Evolutionary conservation across 2,113 vertebrate species (phyloP), one percentile per base, ranked within the genome.

Genomic region (Sterrhoptilus dennistouni): DNA sequence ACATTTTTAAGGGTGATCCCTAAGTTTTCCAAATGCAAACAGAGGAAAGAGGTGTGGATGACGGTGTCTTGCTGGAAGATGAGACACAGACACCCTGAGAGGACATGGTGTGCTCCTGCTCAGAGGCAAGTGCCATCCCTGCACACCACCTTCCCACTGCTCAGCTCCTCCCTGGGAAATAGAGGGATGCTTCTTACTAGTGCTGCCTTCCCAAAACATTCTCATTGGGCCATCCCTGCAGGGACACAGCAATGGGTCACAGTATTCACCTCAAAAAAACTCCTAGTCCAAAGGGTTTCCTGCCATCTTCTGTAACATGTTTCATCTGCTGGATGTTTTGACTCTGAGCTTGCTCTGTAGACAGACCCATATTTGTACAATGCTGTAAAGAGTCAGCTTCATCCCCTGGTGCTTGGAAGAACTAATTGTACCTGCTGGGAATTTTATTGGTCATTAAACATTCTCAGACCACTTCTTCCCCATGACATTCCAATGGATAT

Each of bases 361-460:
- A 70, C 64, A 72, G 50, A 77, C 23, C 53, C 42, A 14, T 93
- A 89, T 94, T 93, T 94, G 87, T 69, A 89, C 77, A 85, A 60
- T 6, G n/a, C 40, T 89, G 4, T 14, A 14, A 79, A 83, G 74
- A 85, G 49, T 33, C 54, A 91, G 5, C 21, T 79, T 87, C 52
- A 57, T 42, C 10, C 35, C 17, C 38, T 47, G 45, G 45, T 63
- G 63, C 38, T 59, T 90, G 59, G 89, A 80, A 96, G 93, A 89
- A 87, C 84, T 80, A 76, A 79, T 74, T 85, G 87, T 96, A 92
- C 89, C 94, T 93, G 82, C 63, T 85, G 70, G 57, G 85, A 74
- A 25, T 91, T 93, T 82, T 84, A 53, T 6, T 91, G 61, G 53
- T 80, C 78, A 47, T 88, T 69, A 57, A 83, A 91, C 3, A 17